A percentile compares a stretch with the other conserved stretches of the same genome.
Evolutionary conservation across 2,888 invertebrate genomes (phyloP).

Genomic region (Pseudeuparius sepicola): DNA sequence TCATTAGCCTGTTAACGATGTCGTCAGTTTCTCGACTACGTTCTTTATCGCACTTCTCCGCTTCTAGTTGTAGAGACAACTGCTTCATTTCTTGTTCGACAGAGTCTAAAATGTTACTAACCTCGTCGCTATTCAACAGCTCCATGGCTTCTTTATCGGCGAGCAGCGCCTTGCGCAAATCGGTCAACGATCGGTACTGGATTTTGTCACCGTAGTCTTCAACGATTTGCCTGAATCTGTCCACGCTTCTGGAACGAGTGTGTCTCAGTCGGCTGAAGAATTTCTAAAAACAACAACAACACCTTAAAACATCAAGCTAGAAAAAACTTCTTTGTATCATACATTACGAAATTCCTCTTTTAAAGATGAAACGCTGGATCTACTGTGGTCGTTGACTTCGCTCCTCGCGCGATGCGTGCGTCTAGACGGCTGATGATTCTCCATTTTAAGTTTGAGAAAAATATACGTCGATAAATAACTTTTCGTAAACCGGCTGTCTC

Average conservation of each 20-base stretch:
- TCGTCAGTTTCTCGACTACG: slow-evolving; percentile 27
- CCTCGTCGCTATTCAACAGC: slow-evolving; percentile 25
- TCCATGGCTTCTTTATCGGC: slow-evolving; percentile 21
- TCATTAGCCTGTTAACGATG: slow-evolving; percentile 22
- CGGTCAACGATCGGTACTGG: slow-evolving; percentile 20
- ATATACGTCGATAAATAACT: too few species aligned
- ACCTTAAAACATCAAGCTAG: too few species aligned
- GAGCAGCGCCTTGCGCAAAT: slow-evolving; percentile 21
- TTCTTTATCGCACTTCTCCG: too few species aligned
- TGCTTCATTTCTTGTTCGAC: slow-evolving; percentile 29
- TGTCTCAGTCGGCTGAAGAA: slow-evolving; percentile 22
- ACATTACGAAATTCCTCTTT: slow-evolving; percentile 13
- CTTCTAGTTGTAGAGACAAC: too few species aligned
- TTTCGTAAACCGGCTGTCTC: too few species aligned
- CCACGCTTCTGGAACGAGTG: slow-evolving; percentile 24
- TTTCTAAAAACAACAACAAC: slow-evolving; percentile 18
- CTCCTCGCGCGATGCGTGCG: slow-evolving; percentile 8
- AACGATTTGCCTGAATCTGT: slow-evolving; percentile 24
- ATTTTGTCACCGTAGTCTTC: slow-evolving; percentile 20
- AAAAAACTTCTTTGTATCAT: too few species aligned
- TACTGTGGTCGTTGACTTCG: slow-evolving; percentile 5
- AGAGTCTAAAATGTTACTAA: slow-evolving; percentile 25
- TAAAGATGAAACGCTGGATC: slow-evolving; percentile 11
- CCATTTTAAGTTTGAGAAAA: too few species aligned
- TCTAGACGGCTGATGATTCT: slow-evolving; percentile 6